Base-by-base conservation (phyloP, 37 sponge, comb jelly and placozoan species). In the Oscarella lobularis region DNA sequence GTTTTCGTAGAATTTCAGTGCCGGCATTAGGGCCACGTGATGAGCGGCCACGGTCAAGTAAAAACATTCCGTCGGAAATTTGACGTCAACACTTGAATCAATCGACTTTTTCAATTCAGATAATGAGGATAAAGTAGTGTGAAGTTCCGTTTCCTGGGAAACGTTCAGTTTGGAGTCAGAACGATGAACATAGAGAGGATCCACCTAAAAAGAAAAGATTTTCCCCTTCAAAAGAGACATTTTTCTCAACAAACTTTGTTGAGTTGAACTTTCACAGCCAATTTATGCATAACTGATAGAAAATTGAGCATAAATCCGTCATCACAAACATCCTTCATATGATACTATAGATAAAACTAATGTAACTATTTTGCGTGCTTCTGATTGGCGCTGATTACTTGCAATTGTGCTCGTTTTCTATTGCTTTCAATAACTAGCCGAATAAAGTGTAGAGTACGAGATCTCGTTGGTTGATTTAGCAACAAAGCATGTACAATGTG, bases 31-130 rank as follows among this genome's bases (percentile, higher is more conserved):
- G 14, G 86, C 54, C n/a, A 96, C 41, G 73, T 96, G 90, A 39
- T 83, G 70, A 37, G 85, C 78, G 39, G 85, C 82, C 0, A 82
- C 80, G 0, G 96, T 90, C 81, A 96, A 60, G 73, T 86, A 77
- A 83, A 96, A 96, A 54, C 96, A 96, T 73, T 96, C 96, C 0
- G 96, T 92, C 29, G 87, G 82, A 54, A 96, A 96, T 73, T 92
- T 96, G 54, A 83, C 60, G 33, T 83, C 79, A 67, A 41, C 68
- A n/a, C 14, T n/a, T 31, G 9, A 30, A 20, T 31, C 29, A 69
- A 30, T n/a, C 9, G 33, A n/a, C 9, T n/a, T 69, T 69, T 6
- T 69, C 33, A 6, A 31, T 31, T 31, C 33, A 20, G 72, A 69
- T 6, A 69, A 9, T 31, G 72, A 30, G 29, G 33, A n/a, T 30